phyloP scores from a whole-genome alignment of 2,797 vertebrate genomes.

The Tympanoctomys barrerae region DNA sequence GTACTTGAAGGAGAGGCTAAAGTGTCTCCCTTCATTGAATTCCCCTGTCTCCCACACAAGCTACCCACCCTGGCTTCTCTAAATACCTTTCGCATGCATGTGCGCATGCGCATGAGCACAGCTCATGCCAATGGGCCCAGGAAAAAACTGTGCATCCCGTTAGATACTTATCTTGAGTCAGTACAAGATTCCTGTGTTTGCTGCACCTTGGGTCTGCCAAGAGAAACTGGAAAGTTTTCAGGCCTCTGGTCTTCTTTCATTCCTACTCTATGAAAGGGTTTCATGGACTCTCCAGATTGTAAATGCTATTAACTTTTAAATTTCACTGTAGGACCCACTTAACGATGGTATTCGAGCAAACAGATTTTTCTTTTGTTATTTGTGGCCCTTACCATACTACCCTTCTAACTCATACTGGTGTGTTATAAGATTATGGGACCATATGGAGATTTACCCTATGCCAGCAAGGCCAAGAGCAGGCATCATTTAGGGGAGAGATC shows the following conservation, averaged over 20 bases:
- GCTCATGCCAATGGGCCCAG: background rate
- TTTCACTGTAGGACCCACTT: background rate
- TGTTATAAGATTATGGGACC: background rate
- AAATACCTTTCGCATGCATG: background rate
- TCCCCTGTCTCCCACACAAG: constrained; percentile 78
- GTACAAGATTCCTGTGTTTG: background rate
- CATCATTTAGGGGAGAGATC: background rate
- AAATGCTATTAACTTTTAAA: background rate
- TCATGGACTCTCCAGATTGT: background rate
- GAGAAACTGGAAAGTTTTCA: background rate
- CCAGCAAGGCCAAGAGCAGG: background rate
- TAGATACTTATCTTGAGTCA: constrained; percentile 10
- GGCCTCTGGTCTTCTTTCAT: background rate
- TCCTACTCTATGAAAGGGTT: constrained; percentile 7
- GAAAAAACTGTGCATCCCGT: background rate
- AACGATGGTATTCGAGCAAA: background rate
- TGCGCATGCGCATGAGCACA: background rate
- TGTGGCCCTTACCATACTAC: background rate
- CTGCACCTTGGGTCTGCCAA: background rate
- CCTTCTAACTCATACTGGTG: background rate
- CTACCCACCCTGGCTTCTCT: constrained; percentile 66
- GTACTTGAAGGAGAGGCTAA: constrained; percentile 85
- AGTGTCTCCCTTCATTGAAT: constrained; percentile 81
- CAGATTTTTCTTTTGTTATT: background rate
- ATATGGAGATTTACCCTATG: background rate